phyloP scores from a whole-genome alignment of 2,888 invertebrate genomes.

The Amphimallon solstitiale region DNA sequence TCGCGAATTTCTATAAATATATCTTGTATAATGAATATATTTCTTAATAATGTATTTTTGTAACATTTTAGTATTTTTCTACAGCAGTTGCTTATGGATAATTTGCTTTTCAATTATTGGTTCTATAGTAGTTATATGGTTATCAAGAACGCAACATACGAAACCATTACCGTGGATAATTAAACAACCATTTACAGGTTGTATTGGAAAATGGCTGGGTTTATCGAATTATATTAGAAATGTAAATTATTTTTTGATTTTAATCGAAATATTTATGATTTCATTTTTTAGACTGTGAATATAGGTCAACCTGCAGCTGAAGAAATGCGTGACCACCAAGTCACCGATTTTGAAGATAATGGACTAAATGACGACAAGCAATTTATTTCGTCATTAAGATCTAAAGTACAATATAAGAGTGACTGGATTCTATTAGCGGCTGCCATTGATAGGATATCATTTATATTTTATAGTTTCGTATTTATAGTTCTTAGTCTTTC shows the following conservation, averaged over 20 bases:
- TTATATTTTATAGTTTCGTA: constrained; percentile 67
- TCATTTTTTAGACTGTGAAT: constrained; percentile 50
- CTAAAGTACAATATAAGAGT: constrained; percentile 61
- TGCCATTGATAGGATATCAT: constrained; percentile 71
- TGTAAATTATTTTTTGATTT: constrained; percentile 51
- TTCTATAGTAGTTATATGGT: constrained; percentile 66
- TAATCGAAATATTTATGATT: constrained; percentile 17
- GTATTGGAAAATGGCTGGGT: constrained; percentile 62
- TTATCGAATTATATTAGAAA: constrained; percentile 61
- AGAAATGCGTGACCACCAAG: constrained; percentile 55
- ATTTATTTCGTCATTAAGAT: constrained; percentile 42
- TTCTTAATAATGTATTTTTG: no score
- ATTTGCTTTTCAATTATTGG: constrained; percentile 67
- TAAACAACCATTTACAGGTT: constrained; percentile 63
- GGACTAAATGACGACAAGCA: constrained; percentile 60
- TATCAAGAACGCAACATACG: constrained; percentile 64
- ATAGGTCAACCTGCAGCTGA: constrained; percentile 57
- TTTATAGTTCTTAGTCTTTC: constrained; percentile 66
- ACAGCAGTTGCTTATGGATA: constrained; percentile 67
- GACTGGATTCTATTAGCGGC: constrained; percentile 74
- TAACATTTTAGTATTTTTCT: constrained; percentile 67
- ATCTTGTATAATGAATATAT: no score
- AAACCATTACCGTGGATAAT: constrained; percentile 66
- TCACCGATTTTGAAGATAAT: constrained; percentile 58
- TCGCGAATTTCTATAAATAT: no score